phyloP scores from a whole-genome alignment of 2,797 vertebrate species.

The Chaenodraco wilsoni region DNA sequence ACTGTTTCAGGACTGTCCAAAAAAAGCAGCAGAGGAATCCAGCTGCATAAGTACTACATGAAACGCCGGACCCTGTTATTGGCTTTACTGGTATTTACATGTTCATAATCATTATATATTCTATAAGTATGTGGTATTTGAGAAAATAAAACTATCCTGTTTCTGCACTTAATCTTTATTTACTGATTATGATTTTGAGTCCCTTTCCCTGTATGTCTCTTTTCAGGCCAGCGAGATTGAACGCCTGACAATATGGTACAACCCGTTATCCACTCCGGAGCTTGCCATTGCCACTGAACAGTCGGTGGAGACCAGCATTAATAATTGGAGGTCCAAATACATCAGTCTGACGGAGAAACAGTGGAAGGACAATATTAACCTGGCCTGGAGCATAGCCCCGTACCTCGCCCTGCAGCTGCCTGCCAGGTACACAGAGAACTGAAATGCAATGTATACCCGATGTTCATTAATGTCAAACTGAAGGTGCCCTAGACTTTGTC shows the following conservation, averaged over 20 bases:
- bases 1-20: constrained; percentile 90
- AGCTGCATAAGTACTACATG: constrained; percentile 99
- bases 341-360: constrained; percentile 95
- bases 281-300: constrained; percentile 89
- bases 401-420: constrained; percentile 94
- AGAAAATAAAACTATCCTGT: not conserved
- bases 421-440: constrained; percentile 80
- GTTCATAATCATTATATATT: not conserved
- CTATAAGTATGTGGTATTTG: constrained; percentile 1
- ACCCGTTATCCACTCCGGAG: constrained; percentile 93
- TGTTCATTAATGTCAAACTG: not conserved
- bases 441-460: not conserved
- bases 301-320: constrained; percentile 93
- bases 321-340: constrained; percentile 97
- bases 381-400: constrained; percentile 95
- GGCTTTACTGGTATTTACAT: constrained; percentile 88
- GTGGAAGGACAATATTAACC: constrained; percentile 97
- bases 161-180: not conserved
- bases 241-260: constrained; percentile 96
- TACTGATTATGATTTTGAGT: not conserved
- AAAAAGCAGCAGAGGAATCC: constrained; percentile 94
- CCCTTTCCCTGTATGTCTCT: constrained; percentile 3
- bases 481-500: not conserved
- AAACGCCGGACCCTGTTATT: constrained; percentile 93
- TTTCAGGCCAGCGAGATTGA: constrained; percentile 94